Conservation (phyloP, 2,888 invertebrate species). For the Nomada flava region DNA sequence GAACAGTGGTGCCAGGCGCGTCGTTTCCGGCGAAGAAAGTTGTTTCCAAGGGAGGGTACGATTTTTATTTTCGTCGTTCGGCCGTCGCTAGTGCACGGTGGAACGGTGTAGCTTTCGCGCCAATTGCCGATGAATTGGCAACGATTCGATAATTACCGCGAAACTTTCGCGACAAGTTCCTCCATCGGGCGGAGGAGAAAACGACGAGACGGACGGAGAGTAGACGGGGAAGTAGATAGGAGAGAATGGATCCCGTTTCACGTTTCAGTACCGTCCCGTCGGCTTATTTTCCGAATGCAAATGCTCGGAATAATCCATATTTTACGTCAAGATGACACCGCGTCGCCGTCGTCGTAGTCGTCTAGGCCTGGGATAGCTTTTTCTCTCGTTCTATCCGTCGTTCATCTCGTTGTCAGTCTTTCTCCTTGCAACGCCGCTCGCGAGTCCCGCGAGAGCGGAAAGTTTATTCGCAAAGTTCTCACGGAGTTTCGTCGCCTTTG, state of each 20-base stretch:
- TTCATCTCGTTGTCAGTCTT: conserved; percentile 29
- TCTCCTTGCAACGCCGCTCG: conserved; percentile 33
- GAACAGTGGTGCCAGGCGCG: conserved; percentile 1
- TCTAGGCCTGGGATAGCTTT: conserved; percentile 67
- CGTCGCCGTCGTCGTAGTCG: conserved; percentile 59
- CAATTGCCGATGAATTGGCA: conserved; percentile 59
- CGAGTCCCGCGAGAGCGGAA: conserved; percentile 71
- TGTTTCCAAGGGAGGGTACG: conserved; percentile 17
- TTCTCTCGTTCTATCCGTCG: conserved; percentile 49
- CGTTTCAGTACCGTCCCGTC: conserved; percentile 72
- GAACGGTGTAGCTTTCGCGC: conserved; percentile 44
- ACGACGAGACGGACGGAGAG: neutral
- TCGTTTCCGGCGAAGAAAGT: conserved; percentile 28
- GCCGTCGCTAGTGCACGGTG: neutral
- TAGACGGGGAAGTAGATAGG: neutral
- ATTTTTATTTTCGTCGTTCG: conserved; percentile 25
- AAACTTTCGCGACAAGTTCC: conserved; percentile 66
- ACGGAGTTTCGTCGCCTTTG: conserved; percentile 57
- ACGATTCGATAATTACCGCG: conserved; percentile 70
- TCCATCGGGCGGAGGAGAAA: neutral
- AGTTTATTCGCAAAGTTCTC: conserved; percentile 80
- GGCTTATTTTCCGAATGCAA: conserved; percentile 83
- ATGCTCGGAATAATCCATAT: conserved; percentile 83
- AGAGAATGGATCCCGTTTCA: conserved; percentile 31
- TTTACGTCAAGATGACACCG: conserved; percentile 80